Percentiles rank a stretch among this genome's conserved stretches.
These are phyloP conservation scores for Xiphydria camelus DNA, from an alignment of 2,888 invertebrate species.

Conservation along the genomic window DNA sequence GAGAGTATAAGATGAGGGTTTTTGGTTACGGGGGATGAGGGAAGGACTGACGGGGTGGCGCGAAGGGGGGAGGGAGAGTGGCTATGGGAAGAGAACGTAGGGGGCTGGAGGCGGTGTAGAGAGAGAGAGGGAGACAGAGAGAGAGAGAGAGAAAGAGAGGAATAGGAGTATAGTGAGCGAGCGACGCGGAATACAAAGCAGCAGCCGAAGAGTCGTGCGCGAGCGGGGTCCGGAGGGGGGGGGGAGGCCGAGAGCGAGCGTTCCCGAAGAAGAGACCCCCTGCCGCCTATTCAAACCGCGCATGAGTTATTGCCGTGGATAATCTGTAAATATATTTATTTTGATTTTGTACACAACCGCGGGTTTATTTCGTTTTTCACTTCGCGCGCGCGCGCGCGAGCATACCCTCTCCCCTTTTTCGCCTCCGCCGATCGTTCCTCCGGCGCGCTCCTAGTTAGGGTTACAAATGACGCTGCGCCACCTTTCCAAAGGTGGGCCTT, in stretches of 20 bases:
- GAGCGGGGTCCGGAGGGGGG: slow-evolving; percentile 19
- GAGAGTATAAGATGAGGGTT: slow-evolving; percentile 30
- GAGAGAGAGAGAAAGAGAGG: too few species aligned
- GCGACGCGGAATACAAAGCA: slow-evolving; percentile 55
- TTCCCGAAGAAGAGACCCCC: slow-evolving; percentile 44
- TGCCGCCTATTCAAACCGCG: slow-evolving; percentile 54
- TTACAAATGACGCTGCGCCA: slow-evolving; percentile 34
- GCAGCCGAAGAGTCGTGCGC: slow-evolving; percentile 29
- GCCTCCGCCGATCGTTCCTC: slow-evolving; percentile 8
- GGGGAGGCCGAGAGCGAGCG: slow-evolving; percentile 24
- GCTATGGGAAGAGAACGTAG: slow-evolving; percentile 22
- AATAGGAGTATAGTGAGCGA: slow-evolving; percentile 28
- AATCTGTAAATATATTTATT: slow-evolving; percentile 57
- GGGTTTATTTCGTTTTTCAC: slow-evolving; percentile 36
- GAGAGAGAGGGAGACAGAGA: slow-evolving; percentile 27
- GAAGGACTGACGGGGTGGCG: slow-evolving; percentile 18
- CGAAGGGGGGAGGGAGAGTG: slow-evolving; percentile 17
- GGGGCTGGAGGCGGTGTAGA: slow-evolving; percentile 26
- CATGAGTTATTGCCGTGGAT: slow-evolving; percentile 53
- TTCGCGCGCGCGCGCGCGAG: slow-evolving; percentile 2
- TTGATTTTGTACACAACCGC: slow-evolving; percentile 52
- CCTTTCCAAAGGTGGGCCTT: background rate
- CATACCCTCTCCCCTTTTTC: slow-evolving; percentile 6
- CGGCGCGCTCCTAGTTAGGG: slow-evolving; percentile 32
- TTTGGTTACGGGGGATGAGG: slow-evolving; percentile 23